These are phyloP conservation scores for Atractosteus spatula DNA, from an alignment of 2,113 vertebrate species.

Conservation along the genomic window DNA sequence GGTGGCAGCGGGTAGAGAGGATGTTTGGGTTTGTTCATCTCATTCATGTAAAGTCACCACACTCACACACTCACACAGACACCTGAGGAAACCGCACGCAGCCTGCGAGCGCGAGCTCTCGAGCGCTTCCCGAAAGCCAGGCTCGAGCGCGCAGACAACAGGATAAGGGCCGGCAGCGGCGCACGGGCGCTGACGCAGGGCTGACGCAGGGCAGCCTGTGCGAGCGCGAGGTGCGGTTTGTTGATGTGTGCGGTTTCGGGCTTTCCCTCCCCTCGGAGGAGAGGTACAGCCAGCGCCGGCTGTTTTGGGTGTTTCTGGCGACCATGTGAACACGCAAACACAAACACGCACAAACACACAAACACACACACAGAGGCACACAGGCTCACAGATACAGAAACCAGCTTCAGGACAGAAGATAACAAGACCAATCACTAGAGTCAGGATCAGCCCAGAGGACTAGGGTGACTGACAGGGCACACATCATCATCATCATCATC, in stretches of 20 bases:
- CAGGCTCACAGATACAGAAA: too few species aligned
- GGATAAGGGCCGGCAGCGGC: slow-evolving; percentile 22
- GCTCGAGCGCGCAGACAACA: slow-evolving; percentile 57
- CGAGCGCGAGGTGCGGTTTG: slow-evolving; percentile 37
- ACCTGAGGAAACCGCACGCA: slow-evolving; percentile 70
- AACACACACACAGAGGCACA: not conserved
- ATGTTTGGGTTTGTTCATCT: slow-evolving; percentile 72
- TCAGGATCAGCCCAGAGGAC: too few species aligned
- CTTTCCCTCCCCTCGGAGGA: not conserved
- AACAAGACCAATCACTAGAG: too few species aligned
- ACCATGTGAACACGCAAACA: not conserved
- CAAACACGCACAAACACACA: slow-evolving; percentile 11
- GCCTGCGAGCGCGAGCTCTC: slow-evolving; percentile 46
- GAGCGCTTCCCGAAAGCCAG: slow-evolving; percentile 69
- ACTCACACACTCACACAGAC: slow-evolving; percentile 61
- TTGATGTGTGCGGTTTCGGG: slow-evolving; percentile 33
- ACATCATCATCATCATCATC: too few species aligned
- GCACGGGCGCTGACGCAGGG: too few species aligned
- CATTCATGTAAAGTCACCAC: slow-evolving; percentile 70
- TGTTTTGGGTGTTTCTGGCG: too few species aligned
- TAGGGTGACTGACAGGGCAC: too few species aligned
- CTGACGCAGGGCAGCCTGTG: slow-evolving; percentile 18
- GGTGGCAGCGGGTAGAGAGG: slow-evolving; percentile 65
- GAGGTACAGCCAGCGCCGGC: too few species aligned
- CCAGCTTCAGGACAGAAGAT: too few species aligned